Base-by-base conservation (phyloP, 2,888 invertebrate genomes). In the Ophion obscuratus region DNA sequence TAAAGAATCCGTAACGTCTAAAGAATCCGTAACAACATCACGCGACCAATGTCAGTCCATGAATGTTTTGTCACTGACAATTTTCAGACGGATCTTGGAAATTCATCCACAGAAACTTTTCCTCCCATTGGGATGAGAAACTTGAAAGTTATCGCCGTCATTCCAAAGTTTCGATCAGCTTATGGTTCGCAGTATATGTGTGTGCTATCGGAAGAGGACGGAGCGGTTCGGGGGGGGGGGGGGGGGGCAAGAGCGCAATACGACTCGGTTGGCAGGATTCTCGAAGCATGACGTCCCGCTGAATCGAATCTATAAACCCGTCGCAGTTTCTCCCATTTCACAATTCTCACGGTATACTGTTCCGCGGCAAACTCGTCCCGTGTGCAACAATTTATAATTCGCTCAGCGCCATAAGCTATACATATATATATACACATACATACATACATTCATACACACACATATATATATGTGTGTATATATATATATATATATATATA, bases 311-410 rank as follows among this genome's bases (percentile, higher is more conserved):
- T 11, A 61, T 66, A 11, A 44, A 73, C 73, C 67, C 66, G 81
- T 73, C 20, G 64, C 47, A 62, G 77, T 84, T 84, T 78, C 77
- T 78, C 66, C 36, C n/a, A 44, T 77, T 81, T 73, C 61, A 57
- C 17, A 11, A 68, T 84, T 74, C 77, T n/a, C 31, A 14, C 17
- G 31, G 66, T 31, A 27, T 11, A 27, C 6, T 7, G 27, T 66
- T 66, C 5, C 31, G 14, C 14, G 20, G 2, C 31, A 9, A 11
- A 5, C 4, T 66, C 36, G 17, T 24, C 17, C 20, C 57, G 24
- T 24, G 17, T 24, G 24, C 59, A 20, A 59, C 66, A 44, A 66
- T 71, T 62, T 76, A 71, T 76, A 84, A 70, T 59, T 84, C 57
- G 10, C 36, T 64, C 36, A 44, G 57, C 61, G 61, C 70, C 6